Percentiles rank a stretch among this genome's conserved stretches.
Conservation (phyloP, 2,113 vertebrate species). For the Pontoporia blainvillei region DNA sequence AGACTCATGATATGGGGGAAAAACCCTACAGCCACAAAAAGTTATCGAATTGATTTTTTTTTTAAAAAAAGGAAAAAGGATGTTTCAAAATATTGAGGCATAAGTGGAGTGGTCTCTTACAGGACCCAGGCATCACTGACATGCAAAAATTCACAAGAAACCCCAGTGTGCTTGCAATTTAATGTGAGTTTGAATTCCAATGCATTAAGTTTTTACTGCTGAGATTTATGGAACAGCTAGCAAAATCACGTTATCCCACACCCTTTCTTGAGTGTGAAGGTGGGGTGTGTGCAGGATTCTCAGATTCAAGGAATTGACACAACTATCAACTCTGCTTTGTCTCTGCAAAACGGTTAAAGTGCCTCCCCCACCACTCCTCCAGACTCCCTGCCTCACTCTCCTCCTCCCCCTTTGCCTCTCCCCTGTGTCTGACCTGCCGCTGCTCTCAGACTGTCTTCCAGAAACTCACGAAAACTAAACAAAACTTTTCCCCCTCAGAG, state of each 20-base stretch:
- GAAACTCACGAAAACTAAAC: constrained; percentile 67
- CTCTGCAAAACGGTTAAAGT: constrained; percentile 79
- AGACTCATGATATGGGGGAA: constrained; percentile 35
- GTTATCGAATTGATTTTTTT: constrained; percentile 64
- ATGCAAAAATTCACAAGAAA: constrained; percentile 76
- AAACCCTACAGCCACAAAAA: constrained; percentile 60
- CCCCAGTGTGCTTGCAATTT: constrained; percentile 71
- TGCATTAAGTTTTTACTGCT: constrained; percentile 71
- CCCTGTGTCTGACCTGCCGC: constrained; percentile 77
- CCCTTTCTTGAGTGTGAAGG: constrained; percentile 74
- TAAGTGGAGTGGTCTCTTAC: constrained; percentile 70
- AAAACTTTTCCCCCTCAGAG: constrained; percentile 18
- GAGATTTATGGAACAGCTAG: constrained; percentile 75
- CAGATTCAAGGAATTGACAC: constrained; percentile 76
- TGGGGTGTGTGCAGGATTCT: constrained; percentile 72
- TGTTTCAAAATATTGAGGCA: constrained; percentile 77
- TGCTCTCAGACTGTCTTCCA: constrained; percentile 67
- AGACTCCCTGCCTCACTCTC: constrained; percentile 10
- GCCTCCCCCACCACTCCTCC: constrained; percentile 38
- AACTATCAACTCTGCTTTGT: constrained; percentile 82
- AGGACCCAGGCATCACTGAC: constrained; percentile 75
- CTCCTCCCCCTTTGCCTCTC: neutral
- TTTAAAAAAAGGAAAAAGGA: constrained; percentile 46
- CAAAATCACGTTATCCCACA: constrained; percentile 64
- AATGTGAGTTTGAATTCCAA: constrained; percentile 76